Evolutionary conservation across 1,140 invertebrate genomes (phyloP), one percentile per base, ranked within the genome.

Genomic region (Neodiprion pinetum): DNA sequence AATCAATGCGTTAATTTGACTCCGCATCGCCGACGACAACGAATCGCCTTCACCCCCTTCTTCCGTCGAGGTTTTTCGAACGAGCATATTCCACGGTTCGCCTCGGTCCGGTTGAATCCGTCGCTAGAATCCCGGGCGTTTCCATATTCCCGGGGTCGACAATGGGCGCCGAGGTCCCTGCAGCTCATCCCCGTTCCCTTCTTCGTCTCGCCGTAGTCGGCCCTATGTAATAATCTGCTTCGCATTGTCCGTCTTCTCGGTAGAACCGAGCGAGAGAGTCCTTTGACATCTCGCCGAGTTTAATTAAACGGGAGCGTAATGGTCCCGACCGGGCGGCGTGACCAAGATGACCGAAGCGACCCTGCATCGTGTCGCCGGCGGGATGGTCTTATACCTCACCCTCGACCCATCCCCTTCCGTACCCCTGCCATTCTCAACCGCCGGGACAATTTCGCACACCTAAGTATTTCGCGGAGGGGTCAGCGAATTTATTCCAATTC

Each of bases 221-320:
- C 67, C 77, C 83, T 82, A 86, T 85, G 84, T 86, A 87, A 87
- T 87, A 87, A 87, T 87, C 85, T 83, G 83, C 83, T 82, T 87
- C 80, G 83, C 83, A 87, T 86, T 86, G 85, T 87, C 85, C 85
- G 85, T 87, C 85, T 86, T 86, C 76, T 79, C 79, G 79, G 83
- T 79, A 82, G 28, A 40, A 40, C 28, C 28, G 28, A 81, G 81
- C n/a, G n/a, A 61, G 78, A 82, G 81, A 82, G 83, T 84, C 83
- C 85, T 87, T 87, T 87, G 85, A 86, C 85, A 85, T 85, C 83
- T 84, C 81, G 79, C 80, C 75, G 76, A 85, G 85, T 87, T 87
- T 87, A 87, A 87, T 87, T 87, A 87, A 86, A 86, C 85, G 85
- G 79, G 75, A 82, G 80, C 80, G 80, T 83, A 85, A 85, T 83